Percentiles rank a stretch among this genome's conserved stretches.
Evolutionary conservation across 2,113 vertebrate species (phyloP).

Genomic region (Litocranius walleri): DNA sequence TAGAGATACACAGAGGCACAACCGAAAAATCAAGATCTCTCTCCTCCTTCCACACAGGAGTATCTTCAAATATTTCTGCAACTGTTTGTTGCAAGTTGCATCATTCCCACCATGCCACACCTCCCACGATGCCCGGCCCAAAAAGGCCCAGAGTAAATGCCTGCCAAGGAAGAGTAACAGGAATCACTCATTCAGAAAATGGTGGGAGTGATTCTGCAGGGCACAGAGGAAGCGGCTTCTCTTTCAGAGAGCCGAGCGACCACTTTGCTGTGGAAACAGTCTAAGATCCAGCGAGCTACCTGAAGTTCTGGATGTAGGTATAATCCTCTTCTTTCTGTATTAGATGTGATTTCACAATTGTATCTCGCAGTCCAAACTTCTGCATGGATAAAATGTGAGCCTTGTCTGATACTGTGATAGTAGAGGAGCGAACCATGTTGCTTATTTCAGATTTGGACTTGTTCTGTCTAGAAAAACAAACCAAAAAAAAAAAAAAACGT

Average conservation of each 20-base stretch:
- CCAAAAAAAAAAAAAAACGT: not conserved
- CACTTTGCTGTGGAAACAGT: not conserved
- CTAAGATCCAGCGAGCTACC: conserved; percentile 73
- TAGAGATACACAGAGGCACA: not conserved
- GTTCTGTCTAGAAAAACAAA: conserved; percentile 78
- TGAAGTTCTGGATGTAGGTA: conserved; percentile 89
- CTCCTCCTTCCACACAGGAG: not conserved
- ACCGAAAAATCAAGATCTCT: not conserved
- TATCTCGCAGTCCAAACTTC: conserved; percentile 91
- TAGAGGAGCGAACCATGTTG: conserved; percentile 85
- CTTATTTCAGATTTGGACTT: conserved; percentile 82
- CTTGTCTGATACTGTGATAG: conserved; percentile 83
- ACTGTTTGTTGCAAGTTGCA: not conserved
- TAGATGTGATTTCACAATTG: conserved; percentile 90
- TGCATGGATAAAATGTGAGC: conserved; percentile 87
- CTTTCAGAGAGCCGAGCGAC: not conserved
- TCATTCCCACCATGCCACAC: not conserved
- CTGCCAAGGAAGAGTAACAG: not conserved
- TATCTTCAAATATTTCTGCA: not conserved
- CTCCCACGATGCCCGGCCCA: not conserved
- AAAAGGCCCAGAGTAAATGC: not conserved
- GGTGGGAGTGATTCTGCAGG: not conserved
- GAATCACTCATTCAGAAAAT: not conserved
- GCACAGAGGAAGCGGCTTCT: not conserved
- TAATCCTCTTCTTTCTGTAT: conserved; percentile 90